Evolutionary conservation across 2,113 vertebrate genomes (phyloP), one percentile per base, ranked within the genome.

Genomic region (Onychostoma macrolepis): DNA sequence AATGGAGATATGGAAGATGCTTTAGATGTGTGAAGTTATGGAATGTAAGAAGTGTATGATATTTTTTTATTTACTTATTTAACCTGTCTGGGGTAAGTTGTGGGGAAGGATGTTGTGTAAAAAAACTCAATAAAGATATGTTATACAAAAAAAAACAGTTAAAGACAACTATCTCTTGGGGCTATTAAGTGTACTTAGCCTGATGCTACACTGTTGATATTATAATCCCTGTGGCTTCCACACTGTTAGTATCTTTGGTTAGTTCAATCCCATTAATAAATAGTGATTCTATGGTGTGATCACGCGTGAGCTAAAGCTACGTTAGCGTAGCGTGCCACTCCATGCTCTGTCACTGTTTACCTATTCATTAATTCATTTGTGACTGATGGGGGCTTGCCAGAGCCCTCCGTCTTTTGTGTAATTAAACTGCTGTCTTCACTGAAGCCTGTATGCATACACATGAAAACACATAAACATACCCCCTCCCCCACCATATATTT

Each of bases 301-400:
- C 65, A 63, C 41, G 75, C 75, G 33, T 89, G 53, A 83, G 30
- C 67, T 63, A 36, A 76, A 12, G 21, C n/a, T 53, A 30, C 21
- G 19, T 69, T 86, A 33, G 26, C 24, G n/a, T 84, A 48, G 9
- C n/a, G 11, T 28, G 17, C 11, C 38, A 28, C 13, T 15, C 13
- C 13, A 28, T 61, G 69, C 43, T 88, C 75, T 67, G 82, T 65
- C 21, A 50, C 92, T 91, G 87, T 93, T 93, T 92, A 90, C 81
- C 87, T 89, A 84, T 93, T 92, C 88, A 93, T 93, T 91, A 89
- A 91, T 93, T 93, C 89, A 89, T 15, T 30, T 3, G 4, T 94
- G 91, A 94, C 65, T 87, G 90, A 93, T 91, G 85, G 88, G 2
- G 75, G 71, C 58, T 0, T 79, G 89, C 87, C 88, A 87, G 74